Evolutionary conservation across 2,797 vertebrate species (phyloP), one percentile per base, ranked within the genome.

Genomic region (Centropyge bicolor): DNA sequence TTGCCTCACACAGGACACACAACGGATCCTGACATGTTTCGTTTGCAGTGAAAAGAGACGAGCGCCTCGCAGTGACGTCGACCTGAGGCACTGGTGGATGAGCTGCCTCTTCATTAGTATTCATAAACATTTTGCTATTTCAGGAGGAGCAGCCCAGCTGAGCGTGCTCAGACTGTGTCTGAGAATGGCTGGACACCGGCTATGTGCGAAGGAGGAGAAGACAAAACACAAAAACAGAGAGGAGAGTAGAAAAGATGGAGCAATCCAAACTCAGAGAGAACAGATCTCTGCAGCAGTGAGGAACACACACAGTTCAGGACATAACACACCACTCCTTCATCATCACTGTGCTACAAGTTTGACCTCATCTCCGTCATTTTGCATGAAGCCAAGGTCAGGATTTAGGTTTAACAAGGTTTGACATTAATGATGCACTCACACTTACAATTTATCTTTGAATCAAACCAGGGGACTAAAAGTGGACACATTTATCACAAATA

Each of bases 111-210:
- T 86, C 82, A 78, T 87, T 80, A 84, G 85, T 77, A 83, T 90
- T 86, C 88, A 89, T 62, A 85, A 82, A 90, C 59, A 81, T 75
- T 85, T 81, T 46, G 51, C 75, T 76, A 69, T 80, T 90, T 55
- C 59, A 31, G 75, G 75, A 71, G 52, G 73, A 80, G 64, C 57
- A 72, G 62, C 70, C 38, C 12, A 59, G 6, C 67, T 61, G 78
- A 86, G 89, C 76, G 79, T 82, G 81, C 68, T 86, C 84, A 74
- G 81, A 82, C 86, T 59, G 63, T 55, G 80, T 88, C 82, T 81
- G 68, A 70, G 51, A 70, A 78, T 46, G 77, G 41, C 65, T 45
- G 69, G 76, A 72, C 76, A 35, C 38, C 0, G n/a, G 41, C 36
- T 55, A 35, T 43, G 67, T 82, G 73, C 54, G 70, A 66, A 60